Percentiles rank a stretch among this genome's conserved stretches.
phyloP scores from a whole-genome alignment of 2,113 vertebrate genomes.

The Salvelinus sp. region DNA sequence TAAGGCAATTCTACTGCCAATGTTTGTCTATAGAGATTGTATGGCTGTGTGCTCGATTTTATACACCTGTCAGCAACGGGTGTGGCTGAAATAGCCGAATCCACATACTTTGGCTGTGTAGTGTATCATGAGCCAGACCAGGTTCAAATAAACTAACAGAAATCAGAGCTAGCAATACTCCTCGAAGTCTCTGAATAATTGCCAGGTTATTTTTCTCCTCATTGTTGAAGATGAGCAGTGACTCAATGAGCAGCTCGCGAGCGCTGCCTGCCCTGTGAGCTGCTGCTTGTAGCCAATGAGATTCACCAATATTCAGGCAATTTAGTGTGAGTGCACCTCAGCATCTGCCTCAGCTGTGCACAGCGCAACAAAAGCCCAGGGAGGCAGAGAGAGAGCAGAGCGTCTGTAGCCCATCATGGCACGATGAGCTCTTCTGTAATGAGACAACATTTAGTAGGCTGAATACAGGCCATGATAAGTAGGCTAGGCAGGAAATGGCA shows the following conservation, averaged over 20 bases:
- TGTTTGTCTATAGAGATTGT: no score
- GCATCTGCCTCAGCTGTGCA: conserved; percentile 69
- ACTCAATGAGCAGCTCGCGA: conserved; percentile 46
- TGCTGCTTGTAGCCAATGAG: conserved; percentile 51
- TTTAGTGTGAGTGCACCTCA: conserved; percentile 67
- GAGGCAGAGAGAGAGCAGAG: conserved; percentile 38
- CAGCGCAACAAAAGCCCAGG: conserved; percentile 61
- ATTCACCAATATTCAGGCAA: conserved; percentile 67
- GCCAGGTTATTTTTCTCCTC: conserved; percentile 35
- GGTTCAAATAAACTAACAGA: no score
- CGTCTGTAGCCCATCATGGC: conserved; percentile 54
- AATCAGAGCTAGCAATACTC: no score
- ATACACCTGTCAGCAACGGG: no score
- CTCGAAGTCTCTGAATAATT: conserved; percentile 19
- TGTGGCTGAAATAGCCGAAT: no score
- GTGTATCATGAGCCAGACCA: no score
- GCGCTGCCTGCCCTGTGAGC: conserved; percentile 26
- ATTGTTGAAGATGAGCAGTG: conserved; percentile 45
- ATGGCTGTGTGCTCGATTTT: no score
- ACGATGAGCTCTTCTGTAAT: conserved; percentile 55
- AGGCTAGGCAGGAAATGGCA: not conserved
- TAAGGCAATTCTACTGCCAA: no score
- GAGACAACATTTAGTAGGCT: conserved; percentile 38
- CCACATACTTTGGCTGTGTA: no score
- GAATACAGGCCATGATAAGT: not conserved